Evolutionary conservation across 2,888 invertebrate species (phyloP), one percentile per base, ranked within the genome.

Genomic region (Dasypolia templi): DNA sequence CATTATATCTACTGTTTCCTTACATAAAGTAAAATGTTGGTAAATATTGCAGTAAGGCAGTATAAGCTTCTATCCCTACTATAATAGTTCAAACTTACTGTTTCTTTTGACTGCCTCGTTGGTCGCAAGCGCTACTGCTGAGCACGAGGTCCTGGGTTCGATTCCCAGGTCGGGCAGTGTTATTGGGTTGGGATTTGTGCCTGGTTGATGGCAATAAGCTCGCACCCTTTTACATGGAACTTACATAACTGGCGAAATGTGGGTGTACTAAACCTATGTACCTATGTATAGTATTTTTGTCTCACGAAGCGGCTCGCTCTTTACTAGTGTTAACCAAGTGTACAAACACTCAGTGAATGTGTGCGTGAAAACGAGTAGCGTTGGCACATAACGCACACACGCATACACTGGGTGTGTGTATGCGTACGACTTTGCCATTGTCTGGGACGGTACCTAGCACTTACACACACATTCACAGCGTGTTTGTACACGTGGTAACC

Each of bases 1-100:
- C 29, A 22, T 77, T 76, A 58, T 58, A 35, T 4, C 7, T 4
- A 35, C 35, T 79, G 26, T 73, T 65, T 66, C 61, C 39, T 63
- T 51, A 53, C 26, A 49, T 42, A 49, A 39, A 26, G 32, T 42
- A 62, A 51, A 7, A 19, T 39, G 39, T 39, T 1, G 9, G 9
- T 49, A 58, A 44, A 68, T 66, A 56, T 39, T 44, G 17, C 32
- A 22, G 3, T 55, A 44, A 42, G 14, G 2, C 14, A 22, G 39
- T 29, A 53, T 32, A 26, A 32, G 67, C 19, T 26, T 75, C 39
- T 17, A n/a, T 53, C 58, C 58, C 19, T 55, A 42, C n/a, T n/a
- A n/a, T n/a, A n/a, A n/a, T n/a, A n/a, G n/a, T n/a, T n/a, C n/a
- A n/a, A n/a, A n/a, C n/a, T n/a, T n/a, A n/a, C n/a, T n/a, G n/a